Evolutionary conservation across 2,797 vertebrate species (phyloP).

Genomic region (Xenopus petersii): DNA sequence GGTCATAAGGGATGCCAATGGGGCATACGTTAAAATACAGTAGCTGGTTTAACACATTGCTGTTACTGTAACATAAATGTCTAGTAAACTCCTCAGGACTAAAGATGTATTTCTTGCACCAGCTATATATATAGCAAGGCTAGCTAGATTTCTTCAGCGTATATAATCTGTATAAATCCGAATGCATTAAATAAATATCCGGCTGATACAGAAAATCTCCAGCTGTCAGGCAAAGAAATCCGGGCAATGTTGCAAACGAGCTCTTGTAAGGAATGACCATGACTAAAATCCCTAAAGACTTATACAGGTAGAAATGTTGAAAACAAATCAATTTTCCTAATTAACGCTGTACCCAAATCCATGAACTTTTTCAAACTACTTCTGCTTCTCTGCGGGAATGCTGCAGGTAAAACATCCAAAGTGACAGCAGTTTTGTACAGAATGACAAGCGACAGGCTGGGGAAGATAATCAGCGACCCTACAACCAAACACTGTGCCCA

Average conservation of each 20-base stretch:
- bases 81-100: no score
- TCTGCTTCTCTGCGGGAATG: background rate
- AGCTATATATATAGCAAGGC: background rate
- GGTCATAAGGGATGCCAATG: no score
- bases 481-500: slow-evolving; percentile 4
- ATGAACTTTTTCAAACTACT: slow-evolving; percentile 20
- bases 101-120: background rate
- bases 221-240: slow-evolving; percentile 21
- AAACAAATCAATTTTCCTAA: slow-evolving; percentile 41
- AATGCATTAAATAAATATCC: background rate
- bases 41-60: no score
- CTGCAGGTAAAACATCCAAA: slow-evolving; percentile 5
- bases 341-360: slow-evolving; percentile 36
- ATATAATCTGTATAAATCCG: background rate
- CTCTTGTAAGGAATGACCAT: slow-evolving; percentile 10
- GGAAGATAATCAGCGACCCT: slow-evolving; percentile 13
- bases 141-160: background rate
- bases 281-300: slow-evolving; percentile 23
- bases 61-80: no score
- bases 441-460: slow-evolving; percentile 18
- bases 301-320: background rate
- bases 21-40: no score
- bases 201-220: slow-evolving; percentile 3
- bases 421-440: slow-evolving; percentile 14
- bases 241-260: background rate